Percentiles rank a stretch among this genome's conserved stretches.
Evolutionary conservation across 2,797 vertebrate species (phyloP).

Genomic region (Helicolenus hilgendorfi): DNA sequence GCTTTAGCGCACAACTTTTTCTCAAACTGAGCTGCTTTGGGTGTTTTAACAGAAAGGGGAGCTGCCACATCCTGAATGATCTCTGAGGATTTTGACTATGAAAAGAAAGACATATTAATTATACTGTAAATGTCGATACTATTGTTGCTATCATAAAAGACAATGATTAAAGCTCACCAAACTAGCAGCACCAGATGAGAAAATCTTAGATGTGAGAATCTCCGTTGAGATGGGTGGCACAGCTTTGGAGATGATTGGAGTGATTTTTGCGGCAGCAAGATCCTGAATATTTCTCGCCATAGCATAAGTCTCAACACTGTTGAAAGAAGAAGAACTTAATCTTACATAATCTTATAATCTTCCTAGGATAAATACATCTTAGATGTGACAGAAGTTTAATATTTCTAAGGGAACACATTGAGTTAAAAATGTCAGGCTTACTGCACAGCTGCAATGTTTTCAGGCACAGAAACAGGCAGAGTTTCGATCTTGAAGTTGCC

Average conservation of each 20-base stretch:
- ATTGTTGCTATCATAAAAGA: neutral
- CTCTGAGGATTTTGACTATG: conserved; percentile 81
- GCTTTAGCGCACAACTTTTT: conserved; percentile 79
- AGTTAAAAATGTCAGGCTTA: conserved; percentile 64
- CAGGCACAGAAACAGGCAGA: conserved; percentile 85
- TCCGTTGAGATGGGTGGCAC: conserved; percentile 51
- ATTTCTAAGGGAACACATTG: neutral
- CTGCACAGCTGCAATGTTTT: conserved; percentile 81
- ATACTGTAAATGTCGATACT: neutral
- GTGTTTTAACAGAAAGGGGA: conserved; percentile 2
- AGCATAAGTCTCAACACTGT: conserved; percentile 90
- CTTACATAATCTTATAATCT: neutral
- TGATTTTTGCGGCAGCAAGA: conserved; percentile 76
- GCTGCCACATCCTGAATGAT: conserved; percentile 35
- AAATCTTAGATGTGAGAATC: conserved; percentile 62
- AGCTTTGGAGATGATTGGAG: conserved; percentile 78
- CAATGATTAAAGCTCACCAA: conserved; percentile 75
- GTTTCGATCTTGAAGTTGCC: conserved; percentile 88
- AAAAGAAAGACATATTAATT: conserved; percentile 36
- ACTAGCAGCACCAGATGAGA: conserved; percentile 59
- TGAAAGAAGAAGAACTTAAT: conserved; percentile 25
- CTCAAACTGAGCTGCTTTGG: conserved; percentile 45
- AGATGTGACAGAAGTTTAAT: neutral
- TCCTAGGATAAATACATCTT: neutral
- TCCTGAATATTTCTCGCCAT: conserved; percentile 90